phyloP scores from a whole-genome alignment of 30 jellyfish, hydroid and myxozoan genomes.

The Hydractinia symbiolongicarpus region DNA sequence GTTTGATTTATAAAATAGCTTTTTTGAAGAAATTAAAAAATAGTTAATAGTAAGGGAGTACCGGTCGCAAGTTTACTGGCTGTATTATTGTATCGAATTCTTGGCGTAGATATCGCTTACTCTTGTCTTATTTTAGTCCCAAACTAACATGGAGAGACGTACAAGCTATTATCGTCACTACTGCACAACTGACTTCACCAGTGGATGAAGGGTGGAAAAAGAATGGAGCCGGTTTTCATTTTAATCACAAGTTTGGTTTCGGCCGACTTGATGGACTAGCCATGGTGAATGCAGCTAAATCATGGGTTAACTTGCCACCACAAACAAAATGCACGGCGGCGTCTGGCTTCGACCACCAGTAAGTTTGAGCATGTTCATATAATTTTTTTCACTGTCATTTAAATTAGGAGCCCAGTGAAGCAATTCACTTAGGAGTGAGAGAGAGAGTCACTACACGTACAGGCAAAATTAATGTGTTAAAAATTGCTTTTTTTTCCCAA shows the following conservation, averaged over 20 bases:
- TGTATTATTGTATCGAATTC: too few relatives aligned
- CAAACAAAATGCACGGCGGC: slow-evolving; percentile 91
- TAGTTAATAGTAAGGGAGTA: too few relatives aligned
- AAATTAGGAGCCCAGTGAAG: neutral
- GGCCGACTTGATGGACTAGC: slow-evolving; percentile 97
- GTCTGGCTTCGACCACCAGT: slow-evolving; percentile 76
- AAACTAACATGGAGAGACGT: slow-evolving; percentile 86
- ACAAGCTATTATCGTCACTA: slow-evolving; percentile 80
- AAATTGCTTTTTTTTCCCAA: neutral
- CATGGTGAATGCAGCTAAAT: slow-evolving; percentile 82
- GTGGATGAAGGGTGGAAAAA: slow-evolving; percentile 98
- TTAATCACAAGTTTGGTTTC: slow-evolving; percentile 96
- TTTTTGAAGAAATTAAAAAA: too few relatives aligned
- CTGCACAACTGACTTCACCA: slow-evolving; percentile 97
- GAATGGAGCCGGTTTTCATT: slow-evolving; percentile 98
- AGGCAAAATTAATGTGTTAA: neutral
- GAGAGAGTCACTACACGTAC: neutral
- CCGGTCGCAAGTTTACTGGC: too few relatives aligned
- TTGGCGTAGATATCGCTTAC: too few relatives aligned
- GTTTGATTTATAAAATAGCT: too few relatives aligned
- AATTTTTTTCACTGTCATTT: neutral
- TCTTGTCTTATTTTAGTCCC: slow-evolving; percentile 45
- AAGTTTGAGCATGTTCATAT: slow-evolving; percentile 13
- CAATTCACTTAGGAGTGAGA: neutral
- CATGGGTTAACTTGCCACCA: slow-evolving; percentile 74